Evolutionary conservation across 1,140 invertebrate species (phyloP), one percentile per base, ranked within the genome.

Genomic region (Drosophila sturtevanti): DNA sequence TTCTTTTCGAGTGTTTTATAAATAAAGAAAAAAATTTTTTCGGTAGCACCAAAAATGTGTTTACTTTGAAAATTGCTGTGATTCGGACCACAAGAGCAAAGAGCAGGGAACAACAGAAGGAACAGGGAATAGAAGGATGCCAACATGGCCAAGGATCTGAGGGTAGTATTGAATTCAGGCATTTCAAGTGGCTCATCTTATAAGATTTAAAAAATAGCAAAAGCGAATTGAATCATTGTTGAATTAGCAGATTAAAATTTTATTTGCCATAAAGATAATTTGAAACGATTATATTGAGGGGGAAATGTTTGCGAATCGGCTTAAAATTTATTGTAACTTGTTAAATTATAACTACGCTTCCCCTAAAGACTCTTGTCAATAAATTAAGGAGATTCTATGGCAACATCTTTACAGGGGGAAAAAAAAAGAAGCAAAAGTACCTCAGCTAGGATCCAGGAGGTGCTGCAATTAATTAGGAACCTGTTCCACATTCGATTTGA

Each of bases 61-160:
- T 86, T 86, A 79, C 81, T 86, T 78, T 69, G 81, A 86, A 85
- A 86, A 86, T 86, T 86, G 81, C 81, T 86, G 74, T 86, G 81
- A 86, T 86, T 86, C 73, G 63, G 80, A 69, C 54, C 81, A 79
- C 69, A 61, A 56, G 31, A 71, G 54, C 66, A 54, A 54, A 34
- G 52, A 68, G 11, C n/a, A 16, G 59, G 38, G n/a, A 48, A 48
- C 16, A n/a, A n/a, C n/a, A n/a, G n/a, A 38, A 4, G 37, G n/a
- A 14, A 5, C 38, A 14, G 38, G 38, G 38, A 14, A n/a, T n/a
- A 18, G 16, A 31, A 48, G 41, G 41, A 44, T 16, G 14, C 9
- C 41, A 48, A 9, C 16, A 48, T n/a, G n/a, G 18, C 6, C 41
- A 16, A 9, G 41, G n/a, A 48, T 48, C 41, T 48, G 41, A 71